Base-by-base conservation (phyloP, 2,888 invertebrate genomes). In the Aphidius colemani region DNA sequence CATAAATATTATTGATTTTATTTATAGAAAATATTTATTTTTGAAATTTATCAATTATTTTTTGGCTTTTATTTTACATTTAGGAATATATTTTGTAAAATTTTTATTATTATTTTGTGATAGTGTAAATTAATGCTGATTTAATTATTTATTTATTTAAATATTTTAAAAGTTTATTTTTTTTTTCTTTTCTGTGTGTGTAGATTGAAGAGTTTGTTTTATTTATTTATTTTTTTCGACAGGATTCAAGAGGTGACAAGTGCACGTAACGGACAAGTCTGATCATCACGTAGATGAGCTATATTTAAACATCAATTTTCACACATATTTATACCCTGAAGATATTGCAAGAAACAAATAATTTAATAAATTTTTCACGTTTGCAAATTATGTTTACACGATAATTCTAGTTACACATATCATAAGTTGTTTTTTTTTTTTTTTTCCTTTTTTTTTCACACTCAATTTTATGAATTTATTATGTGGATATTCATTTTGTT, bases 61-160 rank as follows among this genome's bases (percentile, higher is more conserved):
- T 46, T 1, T n/a, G 1, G 7, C n/a, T 9, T 10, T 46, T 1
- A n/a, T 46, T 9, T 9, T 18, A 18, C 13, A 18, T 18, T 18
- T 2, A 18, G 1, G 13, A 18, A 2, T 18, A 1, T 18, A 1
- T 18, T 18, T 18, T 18, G 13, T 18, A 18, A 18, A 18, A 18
- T 71, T 67, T 67, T 70, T 69, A 68, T 71, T 66, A 67, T 64
- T 61, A 66, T 59, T 57, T 58, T 50, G 62, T 66, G 65, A 69
- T 69, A 71, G 70, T 69, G 63, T 66, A 61, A 66, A 72, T 72
- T 69, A 71, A 70, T 70, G 66, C 66, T 60, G 66, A 66, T 69
- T 70, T 66, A 59, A n/a, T n/a, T 61, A 53, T 64, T 30, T 30
- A 5, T 30, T 30, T 30, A 30, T 30, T 30, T 30, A 30, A 30